Base-by-base conservation (phyloP, 2,797 vertebrate species). In the Schizothorax lantsangensis region DNA sequence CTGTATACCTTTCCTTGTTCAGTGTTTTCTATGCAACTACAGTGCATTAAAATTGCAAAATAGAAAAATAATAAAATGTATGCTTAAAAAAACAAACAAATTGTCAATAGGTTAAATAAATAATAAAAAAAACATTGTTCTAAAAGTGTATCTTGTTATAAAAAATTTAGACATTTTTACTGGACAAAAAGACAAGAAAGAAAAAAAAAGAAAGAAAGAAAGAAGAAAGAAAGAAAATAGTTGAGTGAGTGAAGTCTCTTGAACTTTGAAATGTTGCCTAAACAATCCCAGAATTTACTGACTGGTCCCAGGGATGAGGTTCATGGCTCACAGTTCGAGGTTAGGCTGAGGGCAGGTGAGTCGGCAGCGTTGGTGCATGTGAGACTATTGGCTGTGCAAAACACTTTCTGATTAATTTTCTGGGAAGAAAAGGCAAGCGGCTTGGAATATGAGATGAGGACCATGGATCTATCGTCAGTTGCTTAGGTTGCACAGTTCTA, bases 361-460 rank as follows among this genome's bases (percentile, higher is more conserved):
- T 86, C 83, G 62, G 30, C 59, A 78, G 72, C 19, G 17, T 30
- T 74, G 81, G 72, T 87, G 77, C 75, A 78, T 84, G 40, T 33
- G 71, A 79, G 82, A 89, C 81, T 74, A 72, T 89, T 77, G 90
- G 79, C 82, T 89, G 80, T 43, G 87, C 84, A 47, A 73, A 84
- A 68, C 54, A 69, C 36, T 45, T 49, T 87, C 89, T 95, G 93
- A 95, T 93, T 90, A 94, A 95, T 95, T 91, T 92, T 93, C 90
- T 90, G 83, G 86, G 87, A 90, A 93, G 93, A 93, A 91, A 92
- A 87, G 91, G 91, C 91, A 84, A 88, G 87, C 85, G 89, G 90
- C 89, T 91, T 71, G 84, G 89, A 92, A 94, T 93, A 93, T 88
- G 91, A 92, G 91, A 90, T 88, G 92, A 74, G 79, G 87, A 91